phyloP scores from a whole-genome alignment of 2,888 invertebrate genomes.

The Leucophenga maculata region DNA sequence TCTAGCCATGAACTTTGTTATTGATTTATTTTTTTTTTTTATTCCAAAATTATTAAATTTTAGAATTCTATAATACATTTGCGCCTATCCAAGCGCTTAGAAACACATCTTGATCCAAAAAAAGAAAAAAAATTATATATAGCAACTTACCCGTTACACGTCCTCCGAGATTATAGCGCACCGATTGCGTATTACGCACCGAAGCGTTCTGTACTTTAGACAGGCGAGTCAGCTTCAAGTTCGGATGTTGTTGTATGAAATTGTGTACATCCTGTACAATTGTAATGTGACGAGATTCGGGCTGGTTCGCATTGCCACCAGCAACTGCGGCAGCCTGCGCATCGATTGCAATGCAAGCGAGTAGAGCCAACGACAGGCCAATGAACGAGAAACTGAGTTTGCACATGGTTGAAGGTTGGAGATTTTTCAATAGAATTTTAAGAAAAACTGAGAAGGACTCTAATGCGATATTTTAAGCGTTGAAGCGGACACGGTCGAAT shows the following conservation, averaged over 20 bases:
- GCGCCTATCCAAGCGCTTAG: too few species aligned
- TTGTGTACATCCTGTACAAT: constrained; percentile 61
- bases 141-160: constrained; percentile 59
- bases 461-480: not conserved
- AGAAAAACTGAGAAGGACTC: not conserved
- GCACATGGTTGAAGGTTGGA: constrained; percentile 39
- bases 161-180: constrained; percentile 65
- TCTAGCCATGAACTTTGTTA: too few species aligned
- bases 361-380: constrained; percentile 47
- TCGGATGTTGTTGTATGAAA: constrained; percentile 59
- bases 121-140: too few species aligned
- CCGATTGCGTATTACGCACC: constrained; percentile 40
- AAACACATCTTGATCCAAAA: too few species aligned
- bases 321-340: constrained; percentile 35
- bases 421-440: not conserved
- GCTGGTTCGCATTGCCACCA: constrained; percentile 6
- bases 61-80: too few species aligned
- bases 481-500: too few species aligned
- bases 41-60: too few species aligned
- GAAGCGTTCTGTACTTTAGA: constrained; percentile 31
- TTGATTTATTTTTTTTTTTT: too few species aligned
- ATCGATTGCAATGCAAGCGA: constrained; percentile 20
- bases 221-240: constrained; percentile 53
- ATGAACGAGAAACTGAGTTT: constrained; percentile 47
- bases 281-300: constrained; percentile 44